Evolutionary conservation across 2,888 invertebrate genomes (phyloP).

Genomic region (Macropis europaea): DNA sequence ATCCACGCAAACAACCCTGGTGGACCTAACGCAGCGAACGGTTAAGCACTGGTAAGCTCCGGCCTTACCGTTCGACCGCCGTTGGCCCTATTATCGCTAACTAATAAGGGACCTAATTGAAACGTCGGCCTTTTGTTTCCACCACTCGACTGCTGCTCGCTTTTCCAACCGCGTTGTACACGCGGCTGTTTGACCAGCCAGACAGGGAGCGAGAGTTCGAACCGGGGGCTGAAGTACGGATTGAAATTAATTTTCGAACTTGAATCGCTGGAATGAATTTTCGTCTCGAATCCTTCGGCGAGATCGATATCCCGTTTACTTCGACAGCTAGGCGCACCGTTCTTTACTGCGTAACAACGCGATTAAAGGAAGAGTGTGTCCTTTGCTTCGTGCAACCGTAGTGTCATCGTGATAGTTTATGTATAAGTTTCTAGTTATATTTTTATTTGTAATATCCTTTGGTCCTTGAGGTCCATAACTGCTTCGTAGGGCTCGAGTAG

Average conservation of each 20-base stretch:
- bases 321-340: no score
- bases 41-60: slow-evolving; percentile 76
- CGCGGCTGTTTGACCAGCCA: slow-evolving; percentile 50
- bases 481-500: no score
- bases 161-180: slow-evolving; percentile 47
- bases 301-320: slow-evolving; percentile 14
- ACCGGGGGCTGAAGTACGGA: slow-evolving; percentile 33
- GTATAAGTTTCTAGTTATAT: no score
- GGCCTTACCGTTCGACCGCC: slow-evolving; percentile 57
- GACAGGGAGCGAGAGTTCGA: not conserved
- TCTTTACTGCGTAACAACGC: no score
- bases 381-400: no score
- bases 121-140: slow-evolving; percentile 74
- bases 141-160: slow-evolving; percentile 59
- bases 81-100: slow-evolving; percentile 77
- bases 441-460: no score
- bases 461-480: no score
- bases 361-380: no score
- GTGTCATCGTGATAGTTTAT: no score
- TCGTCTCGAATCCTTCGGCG: slow-evolving; percentile 29
- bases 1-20: slow-evolving; percentile 77
- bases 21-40: slow-evolving; percentile 70
- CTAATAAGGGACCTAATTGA: slow-evolving; percentile 79
- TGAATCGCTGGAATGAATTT: slow-evolving; percentile 44
- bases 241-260: slow-evolving; percentile 58